Percentiles rank a stretch among this genome's conserved stretches.
These are phyloP conservation scores for Actenoides lindsayi DNA, from an alignment of 2,113 vertebrate genomes.

Conservation along the genomic window DNA sequence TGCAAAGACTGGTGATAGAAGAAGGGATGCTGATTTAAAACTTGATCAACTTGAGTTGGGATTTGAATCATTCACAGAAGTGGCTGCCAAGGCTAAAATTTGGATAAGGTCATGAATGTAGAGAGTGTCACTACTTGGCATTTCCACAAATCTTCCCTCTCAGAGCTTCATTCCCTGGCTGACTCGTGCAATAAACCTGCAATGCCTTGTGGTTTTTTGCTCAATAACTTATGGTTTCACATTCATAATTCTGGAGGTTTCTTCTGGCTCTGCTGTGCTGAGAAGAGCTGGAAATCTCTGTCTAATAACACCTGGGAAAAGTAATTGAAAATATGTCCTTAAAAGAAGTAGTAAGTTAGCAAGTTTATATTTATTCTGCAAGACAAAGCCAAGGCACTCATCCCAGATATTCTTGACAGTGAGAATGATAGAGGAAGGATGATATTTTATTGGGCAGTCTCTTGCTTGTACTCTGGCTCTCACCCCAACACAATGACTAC, in stretches of 20 bases:
- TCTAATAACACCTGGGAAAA: not conserved
- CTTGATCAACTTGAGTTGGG: not conserved
- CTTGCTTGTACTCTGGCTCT: conserved; percentile 13
- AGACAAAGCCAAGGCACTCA: not conserved
- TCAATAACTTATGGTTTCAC: not conserved
- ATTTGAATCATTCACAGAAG: not conserved
- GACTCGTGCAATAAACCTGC: not conserved
- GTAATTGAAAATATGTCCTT: conserved; percentile 31
- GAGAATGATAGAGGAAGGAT: conserved; percentile 26
- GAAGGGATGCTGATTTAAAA: conserved; percentile 26
- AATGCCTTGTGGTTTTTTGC: conserved; percentile 8
- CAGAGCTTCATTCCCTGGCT: conserved; percentile 3
- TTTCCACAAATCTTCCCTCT: conserved; percentile 22
- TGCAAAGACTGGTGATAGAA: not conserved
- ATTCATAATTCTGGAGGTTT: not conserved
- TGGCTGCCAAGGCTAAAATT: conserved; percentile 17
- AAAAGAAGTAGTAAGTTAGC: not conserved
- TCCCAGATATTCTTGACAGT: conserved; percentile 6
- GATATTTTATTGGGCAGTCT: conserved; percentile 35
- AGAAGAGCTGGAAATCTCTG: not conserved
- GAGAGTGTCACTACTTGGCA: not conserved
- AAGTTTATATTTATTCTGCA: not conserved
- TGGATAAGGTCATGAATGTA: conserved; percentile 28
- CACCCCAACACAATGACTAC: conserved; percentile 17
- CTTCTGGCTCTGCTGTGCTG: not conserved